Evolutionary conservation across 1,140 invertebrate genomes (phyloP).

Genomic region (Yoshiicerus persimilis): DNA sequence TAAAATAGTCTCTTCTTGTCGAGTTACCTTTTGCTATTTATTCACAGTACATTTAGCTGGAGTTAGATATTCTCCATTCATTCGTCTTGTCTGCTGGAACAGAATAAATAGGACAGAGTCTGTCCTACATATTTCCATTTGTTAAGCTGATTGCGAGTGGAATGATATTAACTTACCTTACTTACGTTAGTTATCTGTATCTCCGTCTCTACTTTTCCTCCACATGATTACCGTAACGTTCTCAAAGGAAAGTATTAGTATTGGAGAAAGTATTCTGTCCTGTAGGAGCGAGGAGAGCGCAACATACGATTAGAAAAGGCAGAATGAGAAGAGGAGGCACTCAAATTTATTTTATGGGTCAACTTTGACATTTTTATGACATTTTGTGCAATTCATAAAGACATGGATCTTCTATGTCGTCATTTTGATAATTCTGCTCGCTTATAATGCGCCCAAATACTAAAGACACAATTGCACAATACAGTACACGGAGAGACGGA

Average conservation of each 20-base stretch:
- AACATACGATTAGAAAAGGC: neutral
- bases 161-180: neutral
- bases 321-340: neutral
- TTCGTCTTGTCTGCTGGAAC: neutral
- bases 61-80: neutral
- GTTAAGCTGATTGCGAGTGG: neutral
- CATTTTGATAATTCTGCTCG: conserved; percentile 19
- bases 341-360: conserved; percentile 35
- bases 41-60: neutral
- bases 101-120: neutral
- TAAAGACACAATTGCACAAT: neutral
- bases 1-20: neutral
- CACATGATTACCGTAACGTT: neutral
- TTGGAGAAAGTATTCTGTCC: neutral
- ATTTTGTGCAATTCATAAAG: neutral
- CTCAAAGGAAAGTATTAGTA: no score
- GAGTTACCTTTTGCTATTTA: neutral
- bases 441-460: neutral
- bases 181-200: neutral
- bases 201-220: neutral
- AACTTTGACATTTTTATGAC: conserved; percentile 36
- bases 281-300: neutral
- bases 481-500: neutral
- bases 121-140: neutral
- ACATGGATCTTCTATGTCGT: conserved; percentile 16